Base-by-base conservation (phyloP, 2,888 invertebrate species). In the Cabera pusaria region DNA sequence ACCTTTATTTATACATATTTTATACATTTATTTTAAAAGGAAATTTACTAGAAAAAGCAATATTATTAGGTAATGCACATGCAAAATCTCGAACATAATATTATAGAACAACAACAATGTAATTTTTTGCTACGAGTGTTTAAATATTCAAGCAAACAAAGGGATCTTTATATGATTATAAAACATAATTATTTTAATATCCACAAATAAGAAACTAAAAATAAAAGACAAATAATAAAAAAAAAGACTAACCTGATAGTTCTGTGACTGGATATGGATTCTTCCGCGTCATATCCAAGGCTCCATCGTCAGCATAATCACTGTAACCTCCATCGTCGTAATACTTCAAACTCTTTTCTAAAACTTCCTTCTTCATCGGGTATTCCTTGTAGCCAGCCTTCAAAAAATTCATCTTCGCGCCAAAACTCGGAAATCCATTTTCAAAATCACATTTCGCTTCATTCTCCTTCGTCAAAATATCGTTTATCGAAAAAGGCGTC, bases 401-500 rank as follows among this genome's bases (percentile, higher is more conserved):
- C 7, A 80, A 62, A 67, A 74, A 83, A 52, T 69, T 72, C 57
- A 77, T 64, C 63, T 81, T 82, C 76, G 68, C 81, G 73, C 81
- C 82, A 68, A 78, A 85, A 67, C 59, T 60, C 28, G 74, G 68
- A 56, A 78, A 82, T 72, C 72, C 74, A 72, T 78, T 78, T 64
- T 84, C 84, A 68, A 82, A 81, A 49, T 79, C 76, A 56, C 75
- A 85, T 68, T 78, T 87, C 47, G 72, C 68, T 42, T 85, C 87
- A 31, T 83, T 86, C 63, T 89, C 91, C 50, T 83, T 87, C n/a
- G 92, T 92, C 62, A 94, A 74, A 68, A 94, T 94, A 60, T 94
- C 93, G 57, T 93, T 93, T 35, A 94, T 94, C 5, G 93, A 93
- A 75, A 94, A 94, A 17, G 94, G 93, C 5, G 93, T 94, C 5